Evolutionary conservation across 2,888 invertebrate genomes (phyloP), one percentile per base, ranked within the genome.

Genomic region (Euplagia quadripunctaria): DNA sequence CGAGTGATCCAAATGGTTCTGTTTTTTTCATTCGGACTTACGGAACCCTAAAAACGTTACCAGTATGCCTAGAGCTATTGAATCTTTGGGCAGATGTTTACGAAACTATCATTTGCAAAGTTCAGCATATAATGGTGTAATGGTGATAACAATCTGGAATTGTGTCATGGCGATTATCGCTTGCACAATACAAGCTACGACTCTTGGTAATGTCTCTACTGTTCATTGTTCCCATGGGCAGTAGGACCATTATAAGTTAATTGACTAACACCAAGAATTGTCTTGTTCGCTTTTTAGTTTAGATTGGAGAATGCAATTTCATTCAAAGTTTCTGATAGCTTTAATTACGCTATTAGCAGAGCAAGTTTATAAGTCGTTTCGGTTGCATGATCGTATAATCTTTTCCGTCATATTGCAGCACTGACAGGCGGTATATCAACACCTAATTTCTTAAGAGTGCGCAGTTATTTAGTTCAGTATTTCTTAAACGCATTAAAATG

Each of bases 121-220:
- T 77, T 84, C 85, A 81, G 73, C 78, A 74, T 80, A 85, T 75
- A 79, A 74, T 86, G 86, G 83, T 64, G 46, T 64, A 70, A 46
- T 17, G 65, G 63, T 64, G 76, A 81, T 77, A 80, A 80, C 70
- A 86, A 87, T 89, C 84, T 84, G 80, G 76, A 93, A 92, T 92
- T 89, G 91, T 94, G 93, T 92, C 93, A 94, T 86, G 91, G 86
- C 88, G 89, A 92, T 93, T 90, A 94, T 92, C 86, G 88, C 89
- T 94, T 93, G 91, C 91, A 89, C 90, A 94, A 94, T 88, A 80
- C 78, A 82, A 80, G 85, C 84, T 86, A 85, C 87, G 80, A 81
- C 84, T 88, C 88, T 87, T 80, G 69, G 87, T 80, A 80, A 80
- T 73, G 86, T 88, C 85, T 87, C 87, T 82, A 86, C 79, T 82